These are phyloP conservation scores for Nephrocerus scutellatus DNA, from an alignment of 2,888 invertebrate species.

Conservation along the genomic window DNA sequence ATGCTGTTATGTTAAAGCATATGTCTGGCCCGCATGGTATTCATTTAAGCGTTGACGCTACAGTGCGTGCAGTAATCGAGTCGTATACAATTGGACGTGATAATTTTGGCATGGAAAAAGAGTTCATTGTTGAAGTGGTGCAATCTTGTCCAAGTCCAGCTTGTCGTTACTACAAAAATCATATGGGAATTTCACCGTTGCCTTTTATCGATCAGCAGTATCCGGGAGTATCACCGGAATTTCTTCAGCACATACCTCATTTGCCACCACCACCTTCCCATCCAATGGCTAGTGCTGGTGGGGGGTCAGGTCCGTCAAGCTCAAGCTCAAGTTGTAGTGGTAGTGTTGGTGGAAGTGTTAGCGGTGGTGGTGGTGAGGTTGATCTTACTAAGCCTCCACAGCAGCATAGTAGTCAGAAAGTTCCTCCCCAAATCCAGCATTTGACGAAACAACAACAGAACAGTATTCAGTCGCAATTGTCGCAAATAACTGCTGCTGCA, in stretches of 20 bases:
- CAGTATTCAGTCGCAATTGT: constrained; percentile 41
- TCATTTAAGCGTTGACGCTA: constrained; percentile 76
- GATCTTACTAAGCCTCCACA: constrained; percentile 39
- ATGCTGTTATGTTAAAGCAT: constrained; percentile 84
- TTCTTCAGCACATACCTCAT: constrained; percentile 57
- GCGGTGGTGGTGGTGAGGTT: constrained; percentile 35
- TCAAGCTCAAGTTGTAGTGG: constrained; percentile 23
- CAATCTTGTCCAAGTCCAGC: constrained; percentile 84
- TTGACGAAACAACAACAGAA: constrained; percentile 43
- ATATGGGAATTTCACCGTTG: constrained; percentile 55
- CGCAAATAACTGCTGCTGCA: constrained; percentile 32
- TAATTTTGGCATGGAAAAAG: constrained; percentile 70
- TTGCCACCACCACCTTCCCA: constrained; percentile 34
- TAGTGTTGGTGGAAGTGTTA: constrained; percentile 24
- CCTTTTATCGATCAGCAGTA: constrained; percentile 47
- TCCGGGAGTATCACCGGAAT: constrained; percentile 53
- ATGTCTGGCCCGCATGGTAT: constrained; percentile 84
- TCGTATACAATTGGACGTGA: constrained; percentile 65
- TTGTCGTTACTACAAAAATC: constrained; percentile 80
- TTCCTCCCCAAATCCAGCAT: constrained; percentile 35
- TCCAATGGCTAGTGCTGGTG: constrained; percentile 8
- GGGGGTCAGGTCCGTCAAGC: no score
- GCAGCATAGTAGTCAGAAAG: constrained; percentile 19
- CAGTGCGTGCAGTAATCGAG: constrained; percentile 77
- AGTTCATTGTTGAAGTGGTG: constrained; percentile 80